A percentile compares a stretch with the other conserved stretches of the same genome.
Evolutionary conservation across 1,140 invertebrate species (phyloP).

Genomic region (Aporrectodea caliginosa): DNA sequence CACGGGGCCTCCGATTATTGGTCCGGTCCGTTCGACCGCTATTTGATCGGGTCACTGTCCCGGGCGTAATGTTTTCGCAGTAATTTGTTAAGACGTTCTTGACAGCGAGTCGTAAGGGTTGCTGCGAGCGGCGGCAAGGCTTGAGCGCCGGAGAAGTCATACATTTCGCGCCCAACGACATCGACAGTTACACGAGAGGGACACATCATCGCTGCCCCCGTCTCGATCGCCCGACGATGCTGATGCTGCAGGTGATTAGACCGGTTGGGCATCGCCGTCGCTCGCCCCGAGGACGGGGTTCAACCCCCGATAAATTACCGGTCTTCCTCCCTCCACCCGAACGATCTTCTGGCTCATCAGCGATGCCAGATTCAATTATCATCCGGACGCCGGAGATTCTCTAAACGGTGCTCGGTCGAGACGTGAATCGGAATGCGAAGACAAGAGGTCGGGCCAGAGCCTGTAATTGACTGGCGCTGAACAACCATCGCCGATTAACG

Average conservation of each 20-base stretch:
- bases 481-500: too few species aligned
- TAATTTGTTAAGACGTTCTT: background rate
- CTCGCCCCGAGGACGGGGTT: too few species aligned
- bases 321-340: background rate
- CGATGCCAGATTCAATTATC: background rate
- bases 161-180: background rate
- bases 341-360: background rate
- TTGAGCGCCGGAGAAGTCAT: too few species aligned
- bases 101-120: constrained; percentile 1
- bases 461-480: too few species aligned
- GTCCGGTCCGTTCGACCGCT: background rate
- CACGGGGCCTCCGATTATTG: background rate
- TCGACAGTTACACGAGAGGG: background rate
- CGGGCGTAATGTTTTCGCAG: background rate
- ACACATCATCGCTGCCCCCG: background rate
- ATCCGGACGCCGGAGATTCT: background rate
- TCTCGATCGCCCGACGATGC: too few species aligned
- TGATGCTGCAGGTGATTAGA: too few species aligned
- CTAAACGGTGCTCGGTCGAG: background rate
- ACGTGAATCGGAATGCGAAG: background rate
- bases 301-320: background rate
- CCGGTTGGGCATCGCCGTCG: too few species aligned
- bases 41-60: background rate
- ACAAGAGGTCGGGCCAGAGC: too few species aligned
- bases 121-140: too few species aligned